Base-by-base conservation (phyloP, 2,113 vertebrate genomes). In the Oenanthe melanoleuca region DNA sequence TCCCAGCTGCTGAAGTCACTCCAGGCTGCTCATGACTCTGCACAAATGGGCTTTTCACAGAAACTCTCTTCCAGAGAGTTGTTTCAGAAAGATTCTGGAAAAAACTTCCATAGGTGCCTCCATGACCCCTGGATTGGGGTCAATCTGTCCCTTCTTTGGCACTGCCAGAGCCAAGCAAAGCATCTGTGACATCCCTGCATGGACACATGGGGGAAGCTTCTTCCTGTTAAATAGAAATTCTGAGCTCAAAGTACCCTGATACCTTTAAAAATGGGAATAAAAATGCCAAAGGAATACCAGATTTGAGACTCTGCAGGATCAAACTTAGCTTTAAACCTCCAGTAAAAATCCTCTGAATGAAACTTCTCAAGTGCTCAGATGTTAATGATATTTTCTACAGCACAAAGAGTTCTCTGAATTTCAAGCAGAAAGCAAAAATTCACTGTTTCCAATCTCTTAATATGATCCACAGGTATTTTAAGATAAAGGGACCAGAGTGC, bases 1-100 rank as follows among this genome's bases (percentile, higher is more conserved):
- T 95, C 95, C 88, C 96, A 93, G 86, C 93, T 92, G 86, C 53
- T 97, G 96, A 97, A 96, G 69, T 96, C 91, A 97, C 65, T 78
- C 80, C 16, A 11, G 89, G 86, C 92, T 87, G 86, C 60, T 88
- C 78, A 21, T 94, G 82, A 91, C 96, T 94, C 84, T 53, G 84
- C 94, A 96, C 86, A 95, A 97, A 96, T 7, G 24, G 33, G 22
- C 80, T 74, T 89, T 88, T 72, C 81, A 95, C 59, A 81, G 55
- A 40, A 70, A 60, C 14, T 69, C 65, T 50, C 42, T 50, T 61
- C 56, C 79, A 92, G 57, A 45, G 38, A 55, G 49, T 20, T 59
- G 34, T 49, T 89, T 79, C 78, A 78, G 80, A 61, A 47, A 83
- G 38, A 53, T 26, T 94, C 67, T 88, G 65, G 87, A 88, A 86